These are phyloP conservation scores for Papilio glaucus DNA, from an alignment of 1,140 invertebrate species.

Conservation along the genomic window DNA sequence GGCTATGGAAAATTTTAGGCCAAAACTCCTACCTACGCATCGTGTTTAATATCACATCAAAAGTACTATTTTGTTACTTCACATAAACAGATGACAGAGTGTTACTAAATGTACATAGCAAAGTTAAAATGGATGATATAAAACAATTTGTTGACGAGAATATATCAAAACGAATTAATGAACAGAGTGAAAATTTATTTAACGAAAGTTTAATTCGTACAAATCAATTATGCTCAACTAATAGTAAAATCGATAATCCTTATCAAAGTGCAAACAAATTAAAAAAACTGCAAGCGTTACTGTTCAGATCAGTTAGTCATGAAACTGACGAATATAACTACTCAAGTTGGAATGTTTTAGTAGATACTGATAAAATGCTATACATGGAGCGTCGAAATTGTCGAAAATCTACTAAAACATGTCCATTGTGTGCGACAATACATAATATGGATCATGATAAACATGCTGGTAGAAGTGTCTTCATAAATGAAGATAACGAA, in stretches of 20 bases:
- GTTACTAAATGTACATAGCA: neutral
- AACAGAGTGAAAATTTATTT: neutral
- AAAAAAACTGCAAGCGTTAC: no score
- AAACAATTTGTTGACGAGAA: neutral
- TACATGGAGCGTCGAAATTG: neutral
- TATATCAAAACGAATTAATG: neutral
- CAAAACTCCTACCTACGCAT: neutral
- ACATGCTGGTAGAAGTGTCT: no score
- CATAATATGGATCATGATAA: no score
- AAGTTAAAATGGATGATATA: neutral
- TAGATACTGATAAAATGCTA: neutral
- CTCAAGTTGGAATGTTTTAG: neutral
- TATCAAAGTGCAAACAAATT: neutral
- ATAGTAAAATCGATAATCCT: neutral
- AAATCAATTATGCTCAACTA: neutral
- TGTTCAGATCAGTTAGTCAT: neutral
- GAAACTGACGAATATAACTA: neutral
- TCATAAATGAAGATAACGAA: no score
- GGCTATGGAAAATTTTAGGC: neutral
- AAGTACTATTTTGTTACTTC: no score
- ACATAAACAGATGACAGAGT: neutral
- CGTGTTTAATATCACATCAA: neutral
- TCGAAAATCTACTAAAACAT: no score
- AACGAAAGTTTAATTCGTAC: neutral
- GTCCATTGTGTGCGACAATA: no score